Evolutionary conservation across 2,888 invertebrate genomes (phyloP).

Genomic region (Cephus sareptanus): DNA sequence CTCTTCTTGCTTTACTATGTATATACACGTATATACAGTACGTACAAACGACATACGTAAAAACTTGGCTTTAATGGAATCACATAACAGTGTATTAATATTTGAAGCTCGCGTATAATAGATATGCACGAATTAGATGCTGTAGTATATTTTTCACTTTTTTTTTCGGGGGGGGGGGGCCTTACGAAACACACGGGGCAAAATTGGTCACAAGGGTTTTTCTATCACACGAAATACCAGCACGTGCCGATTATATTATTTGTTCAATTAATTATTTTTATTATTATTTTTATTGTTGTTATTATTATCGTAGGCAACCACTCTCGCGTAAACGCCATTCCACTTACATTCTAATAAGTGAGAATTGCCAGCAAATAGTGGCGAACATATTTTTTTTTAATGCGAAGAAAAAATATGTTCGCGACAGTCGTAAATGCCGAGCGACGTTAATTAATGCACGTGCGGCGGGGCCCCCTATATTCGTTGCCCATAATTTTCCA

Average conservation of each 20-base stretch:
- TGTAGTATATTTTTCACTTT: no score
- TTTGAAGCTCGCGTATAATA: not conserved
- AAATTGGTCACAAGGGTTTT: not conserved
- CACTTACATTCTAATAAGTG: not conserved
- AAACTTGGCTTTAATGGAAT: not conserved
- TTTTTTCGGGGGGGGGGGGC: no score
- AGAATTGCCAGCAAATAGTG: not conserved
- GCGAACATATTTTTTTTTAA: not conserved
- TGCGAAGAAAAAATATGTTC: not conserved
- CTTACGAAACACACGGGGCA: not conserved
- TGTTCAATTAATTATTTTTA: not conserved
- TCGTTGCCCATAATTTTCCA: conserved; percentile 26
- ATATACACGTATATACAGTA: not conserved
- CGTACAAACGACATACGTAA: conserved; percentile 1
- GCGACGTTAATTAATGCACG: not conserved
- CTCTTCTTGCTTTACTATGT: not conserved
- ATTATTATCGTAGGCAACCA: not conserved
- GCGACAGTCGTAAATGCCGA: not conserved
- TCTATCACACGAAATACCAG: not conserved
- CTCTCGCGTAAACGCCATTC: not conserved
- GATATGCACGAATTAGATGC: not conserved
- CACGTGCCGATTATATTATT: not conserved
- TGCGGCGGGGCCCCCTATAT: not conserved
- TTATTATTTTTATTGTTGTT: not conserved
- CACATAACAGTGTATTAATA: not conserved